Base-by-base conservation (phyloP, 2,797 vertebrate genomes). In the Pseudopleuronectes americanus region DNA sequence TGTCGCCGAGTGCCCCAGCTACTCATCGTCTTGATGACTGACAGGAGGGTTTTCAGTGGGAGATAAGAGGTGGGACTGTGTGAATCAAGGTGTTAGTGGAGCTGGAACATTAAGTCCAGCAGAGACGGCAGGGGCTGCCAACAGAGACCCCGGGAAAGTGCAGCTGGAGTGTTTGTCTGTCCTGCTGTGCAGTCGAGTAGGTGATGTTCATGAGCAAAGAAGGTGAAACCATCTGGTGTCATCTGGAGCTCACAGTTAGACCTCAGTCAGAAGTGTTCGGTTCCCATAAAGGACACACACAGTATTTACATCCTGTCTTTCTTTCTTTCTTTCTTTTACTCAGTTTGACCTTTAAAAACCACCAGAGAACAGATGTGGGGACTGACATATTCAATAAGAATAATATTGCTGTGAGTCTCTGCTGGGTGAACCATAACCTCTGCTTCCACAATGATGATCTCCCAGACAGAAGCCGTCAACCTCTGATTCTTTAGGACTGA, bases 11-110 rank as follows among this genome's bases (percentile, higher is more conserved):
- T 31, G 4, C 8, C 48, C 58, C 61, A 61, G 53, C 21, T 48
- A 21, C 52, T 80, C 64, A 38, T 73, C 43, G 1, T 64, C 3
- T 31, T 23, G 16, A 53, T 84, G 86, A 90, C 49, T 89, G 87
- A 86, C 72, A 53, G 81, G 65, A 47, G 14, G 49, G 28, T 64
- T 74, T 60, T 80, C 60, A 72, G 73, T 75, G 74, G 70, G 78
- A 87, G 73, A 79, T 56, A 68, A 74, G 74, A 84, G 71, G 69
- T 76, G 87, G 82, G 76, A 89, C 36, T 22, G 74, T 65, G 83
- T 76, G 84, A 87, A 86, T 60, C n/a, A 72, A 86, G 76, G 86
- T 87, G 85, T 88, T 76, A 57, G 66, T 59, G 57, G 71, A 80
- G 67, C 74, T 74, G 77, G 81, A 80, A 87, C 79, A 62, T 75